Evolutionary conservation across 2,888 invertebrate genomes (phyloP), one percentile per base, ranked within the genome.

Genomic region (Melangyna quadrimaculata): DNA sequence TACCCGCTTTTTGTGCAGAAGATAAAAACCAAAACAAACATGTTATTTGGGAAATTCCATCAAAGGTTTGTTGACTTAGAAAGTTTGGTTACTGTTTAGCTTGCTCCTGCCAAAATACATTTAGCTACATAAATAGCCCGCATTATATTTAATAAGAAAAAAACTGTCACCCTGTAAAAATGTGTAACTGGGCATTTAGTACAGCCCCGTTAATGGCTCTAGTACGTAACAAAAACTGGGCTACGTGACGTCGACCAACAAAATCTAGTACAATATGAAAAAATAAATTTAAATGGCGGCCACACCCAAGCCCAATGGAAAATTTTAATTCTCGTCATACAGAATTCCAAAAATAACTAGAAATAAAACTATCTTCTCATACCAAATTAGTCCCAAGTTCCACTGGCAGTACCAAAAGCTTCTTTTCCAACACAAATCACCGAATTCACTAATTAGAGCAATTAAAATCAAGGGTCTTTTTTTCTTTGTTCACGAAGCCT

Each of bases 401-500:
- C 43, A 67, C 61, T 57, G 57, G 53, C 27, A 75, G 71, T 37
- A 17, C 40, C 40, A 40, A 37, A 29, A 6, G 22, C 55, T 51
- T 51, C 51, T 32, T 37, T 29, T 79, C 45, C 74, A 78, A 73
- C 82, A 75, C 74, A 29, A 57, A 55, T 80, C 86, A 86, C 86
- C 71, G 74, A 17, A 27, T 45, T 22, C 86, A 81, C 81, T 48
- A 14, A 53, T 80, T 71, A 37, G 40, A 17, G 37, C 17, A 32
- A 14, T 48, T 51, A 14, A 14, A 12, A 53, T 65, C 1, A 8
- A 51, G 24, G 17, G 8, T 19, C n/a, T n/a, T n/a, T n/a, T n/a
- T 27, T 80, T 71, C 74, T 79, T 84, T 80, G 84, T 84, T 75
- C 86, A 77, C 86, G 57, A 73, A 59, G 69, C 45, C 77, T 77